Conservation (phyloP, 1,140 invertebrate genomes). For the Oedothorax gibbosus region DNA sequence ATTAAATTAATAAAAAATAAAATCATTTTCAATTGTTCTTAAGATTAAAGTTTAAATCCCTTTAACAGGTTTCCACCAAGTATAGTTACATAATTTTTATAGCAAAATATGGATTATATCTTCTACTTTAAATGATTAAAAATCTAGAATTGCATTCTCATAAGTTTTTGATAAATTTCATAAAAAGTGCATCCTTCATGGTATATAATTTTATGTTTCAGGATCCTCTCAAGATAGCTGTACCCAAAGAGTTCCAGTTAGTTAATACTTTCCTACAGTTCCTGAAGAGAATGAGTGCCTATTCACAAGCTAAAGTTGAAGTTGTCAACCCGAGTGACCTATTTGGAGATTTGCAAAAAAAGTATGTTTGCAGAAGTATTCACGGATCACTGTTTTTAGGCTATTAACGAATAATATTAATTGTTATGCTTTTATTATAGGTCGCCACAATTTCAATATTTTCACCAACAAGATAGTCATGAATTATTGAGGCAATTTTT, state of each 20-base stretch:
- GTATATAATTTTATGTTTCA: background rate
- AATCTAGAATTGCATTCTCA: too few species aligned
- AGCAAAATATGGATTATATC: too few species aligned
- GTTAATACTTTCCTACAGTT: slow-evolving; percentile 34
- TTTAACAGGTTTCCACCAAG: too few species aligned
- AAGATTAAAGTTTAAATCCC: too few species aligned
- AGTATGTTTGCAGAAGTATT: slow-evolving; percentile 66
- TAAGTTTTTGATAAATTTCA: too few species aligned
- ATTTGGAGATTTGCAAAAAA: slow-evolving; percentile 80
- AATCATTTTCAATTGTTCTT: too few species aligned
- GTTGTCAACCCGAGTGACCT: slow-evolving; percentile 76
- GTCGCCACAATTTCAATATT: slow-evolving; percentile 87
- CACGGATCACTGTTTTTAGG: background rate
- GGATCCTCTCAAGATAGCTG: slow-evolving; percentile 8
- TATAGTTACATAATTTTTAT: too few species aligned
- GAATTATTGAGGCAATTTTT: slow-evolving; percentile 90
- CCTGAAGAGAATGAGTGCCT: slow-evolving; percentile 8
- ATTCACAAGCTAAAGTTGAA: slow-evolving; percentile 3
- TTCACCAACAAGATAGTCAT: slow-evolving; percentile 96
- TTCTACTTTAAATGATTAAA: too few species aligned
- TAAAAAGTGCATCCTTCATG: background rate
- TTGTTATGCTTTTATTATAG: slow-evolving; percentile 63
- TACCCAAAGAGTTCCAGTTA: slow-evolving; percentile 19
- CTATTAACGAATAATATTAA: background rate
- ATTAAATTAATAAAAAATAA: too few species aligned